These are phyloP conservation scores for Anguilla marmorata DNA, from an alignment of 2,797 vertebrate species.

Conservation along the genomic window DNA sequence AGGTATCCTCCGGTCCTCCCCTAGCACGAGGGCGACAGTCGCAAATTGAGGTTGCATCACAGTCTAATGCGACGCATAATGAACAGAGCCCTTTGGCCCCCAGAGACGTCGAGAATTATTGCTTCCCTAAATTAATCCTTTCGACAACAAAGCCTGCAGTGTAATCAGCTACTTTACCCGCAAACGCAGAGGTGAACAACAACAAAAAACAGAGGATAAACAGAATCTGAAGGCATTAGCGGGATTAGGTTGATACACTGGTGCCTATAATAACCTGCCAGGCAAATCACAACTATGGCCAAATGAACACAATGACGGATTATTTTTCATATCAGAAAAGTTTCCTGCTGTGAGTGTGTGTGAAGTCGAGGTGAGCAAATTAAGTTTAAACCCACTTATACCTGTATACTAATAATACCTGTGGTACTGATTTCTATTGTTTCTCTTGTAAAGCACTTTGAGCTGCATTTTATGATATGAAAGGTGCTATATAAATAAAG, in stretches of 20 bases:
- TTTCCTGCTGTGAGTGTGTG: no score
- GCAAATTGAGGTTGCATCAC: slow-evolving; percentile 16
- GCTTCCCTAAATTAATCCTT: not conserved
- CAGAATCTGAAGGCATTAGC: not conserved
- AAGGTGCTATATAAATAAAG: no score
- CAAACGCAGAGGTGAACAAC: not conserved
- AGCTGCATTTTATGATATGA: no score
- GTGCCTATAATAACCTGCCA: not conserved
- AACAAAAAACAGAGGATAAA: not conserved
- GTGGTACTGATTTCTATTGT: no score
- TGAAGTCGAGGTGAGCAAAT: not conserved
- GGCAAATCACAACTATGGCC: not conserved
- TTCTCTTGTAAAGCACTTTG: no score
- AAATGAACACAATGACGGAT: not conserved
- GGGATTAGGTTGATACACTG: not conserved
- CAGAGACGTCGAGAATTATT: not conserved
- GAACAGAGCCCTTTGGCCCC: not conserved
- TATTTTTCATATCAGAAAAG: not conserved
- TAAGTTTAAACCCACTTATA: not conserved
- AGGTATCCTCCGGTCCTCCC: not conserved
- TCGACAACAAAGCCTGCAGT: not conserved
- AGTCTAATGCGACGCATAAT: not conserved
- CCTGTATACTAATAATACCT: not conserved
- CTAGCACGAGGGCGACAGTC: not conserved
- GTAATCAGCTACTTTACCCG: not conserved